phyloP scores from a whole-genome alignment of 2,113 vertebrate genomes.

The Marmota flaviventris region DNA sequence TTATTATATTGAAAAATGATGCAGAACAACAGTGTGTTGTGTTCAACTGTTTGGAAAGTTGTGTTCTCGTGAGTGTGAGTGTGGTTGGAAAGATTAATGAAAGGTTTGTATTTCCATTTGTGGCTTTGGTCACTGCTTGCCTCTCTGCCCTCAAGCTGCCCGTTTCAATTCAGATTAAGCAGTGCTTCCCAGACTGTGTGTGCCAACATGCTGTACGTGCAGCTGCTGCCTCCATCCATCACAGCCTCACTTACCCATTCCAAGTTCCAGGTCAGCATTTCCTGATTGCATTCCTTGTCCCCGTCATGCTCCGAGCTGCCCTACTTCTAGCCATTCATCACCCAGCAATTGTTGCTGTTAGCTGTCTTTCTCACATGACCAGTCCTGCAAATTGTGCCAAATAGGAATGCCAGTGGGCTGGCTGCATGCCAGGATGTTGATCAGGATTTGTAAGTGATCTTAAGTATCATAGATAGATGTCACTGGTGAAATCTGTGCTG shows the following conservation, averaged over 20 bases:
- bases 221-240: constrained; percentile 69
- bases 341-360: constrained; percentile 62
- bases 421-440: constrained; percentile 11
- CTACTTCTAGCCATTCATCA: constrained; percentile 71
- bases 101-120: constrained; percentile 64
- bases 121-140: constrained; percentile 57
- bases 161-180: constrained; percentile 65
- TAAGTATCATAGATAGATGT: not conserved
- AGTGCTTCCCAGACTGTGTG: not conserved
- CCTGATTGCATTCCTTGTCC: constrained; percentile 70
- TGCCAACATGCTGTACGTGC: not conserved
- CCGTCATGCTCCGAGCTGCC: constrained; percentile 49
- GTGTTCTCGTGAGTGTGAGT: constrained; percentile 1
- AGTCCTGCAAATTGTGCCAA: constrained; percentile 41
- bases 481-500: not conserved
- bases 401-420: constrained; percentile 36
- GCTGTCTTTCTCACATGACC: constrained; percentile 59
- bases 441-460: constrained; percentile 28
- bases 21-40: not conserved
- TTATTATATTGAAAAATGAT: constrained; percentile 24
- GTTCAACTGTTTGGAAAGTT: not conserved
- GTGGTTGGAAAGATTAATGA: constrained; percentile 67
- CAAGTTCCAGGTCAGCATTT: constrained; percentile 76
- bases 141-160: constrained; percentile 54
- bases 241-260: constrained; percentile 14